Evolutionary conservation across 2,797 vertebrate species (phyloP).

Genomic region (Acanthis flammea): DNA sequence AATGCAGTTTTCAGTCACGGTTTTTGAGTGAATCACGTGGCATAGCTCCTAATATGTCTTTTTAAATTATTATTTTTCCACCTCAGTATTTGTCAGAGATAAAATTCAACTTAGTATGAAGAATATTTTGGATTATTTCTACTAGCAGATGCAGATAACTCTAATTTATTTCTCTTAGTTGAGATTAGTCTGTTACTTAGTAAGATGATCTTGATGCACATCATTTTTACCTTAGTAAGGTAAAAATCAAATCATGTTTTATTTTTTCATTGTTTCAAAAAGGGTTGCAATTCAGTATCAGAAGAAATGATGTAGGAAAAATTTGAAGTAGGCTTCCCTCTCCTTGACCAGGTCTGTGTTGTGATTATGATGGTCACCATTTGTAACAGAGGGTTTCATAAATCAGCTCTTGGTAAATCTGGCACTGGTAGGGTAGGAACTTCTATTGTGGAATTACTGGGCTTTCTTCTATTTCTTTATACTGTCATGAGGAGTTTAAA

Average conservation of each 20-base stretch:
- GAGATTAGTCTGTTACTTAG: not conserved
- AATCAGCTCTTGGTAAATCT: not conserved
- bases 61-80: rapidly evolving
- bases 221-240: not conserved
- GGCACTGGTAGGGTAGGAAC: not conserved
- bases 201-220: not conserved
- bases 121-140: not conserved
- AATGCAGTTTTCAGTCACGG: not conserved
- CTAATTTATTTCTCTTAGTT: not conserved
- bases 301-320: not conserved
- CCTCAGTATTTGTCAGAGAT: not conserved
- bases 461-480: not conserved
- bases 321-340: not conserved
- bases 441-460: not conserved
- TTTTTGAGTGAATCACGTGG: not conserved
- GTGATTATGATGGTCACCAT: not conserved
- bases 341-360: not conserved
- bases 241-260: not conserved
- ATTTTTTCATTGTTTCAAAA: not conserved
- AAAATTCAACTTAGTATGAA: not conserved
- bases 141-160: not conserved
- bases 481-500: not conserved
- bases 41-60: not conserved
- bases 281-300: not conserved
- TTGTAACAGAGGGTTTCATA: not conserved